Conservation (phyloP, 92 coral and sea anemone species). For the Plumapathes pennacea region DNA sequence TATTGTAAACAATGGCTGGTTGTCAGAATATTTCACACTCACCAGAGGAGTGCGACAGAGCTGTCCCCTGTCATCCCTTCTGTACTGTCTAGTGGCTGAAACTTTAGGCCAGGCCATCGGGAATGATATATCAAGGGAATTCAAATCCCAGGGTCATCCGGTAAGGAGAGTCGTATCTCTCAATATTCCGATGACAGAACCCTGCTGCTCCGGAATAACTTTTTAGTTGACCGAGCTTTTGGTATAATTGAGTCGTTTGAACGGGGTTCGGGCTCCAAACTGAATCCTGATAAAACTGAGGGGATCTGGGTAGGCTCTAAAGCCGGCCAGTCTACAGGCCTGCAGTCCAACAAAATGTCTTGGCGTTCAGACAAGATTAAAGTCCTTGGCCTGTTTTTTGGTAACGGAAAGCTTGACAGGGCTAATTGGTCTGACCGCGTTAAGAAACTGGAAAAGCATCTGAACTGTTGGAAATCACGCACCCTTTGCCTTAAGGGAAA, state of each 20-base stretch:
- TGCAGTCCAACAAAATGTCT: constrained; percentile 19
- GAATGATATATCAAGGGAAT: constrained; percentile 19
- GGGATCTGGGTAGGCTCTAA: constrained; percentile 40
- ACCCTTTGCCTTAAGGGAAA: constrained; percentile 17
- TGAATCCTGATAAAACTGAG: constrained; percentile 25
- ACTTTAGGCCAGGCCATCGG: constrained; percentile 14
- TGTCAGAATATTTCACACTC: no score
- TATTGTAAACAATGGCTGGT: constrained; percentile 31
- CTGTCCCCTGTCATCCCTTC: constrained; percentile 27
- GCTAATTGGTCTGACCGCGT: constrained; percentile 17
- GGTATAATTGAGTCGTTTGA: constrained; percentile 1
- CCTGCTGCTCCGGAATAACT: constrained; percentile 3
- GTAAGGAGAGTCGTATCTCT: not conserved
- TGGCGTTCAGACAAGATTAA: constrained; percentile 39
- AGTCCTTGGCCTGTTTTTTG: constrained; percentile 24
- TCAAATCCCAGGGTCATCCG: not conserved
- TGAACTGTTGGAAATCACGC: constrained; percentile 10
- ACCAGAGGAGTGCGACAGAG: constrained; percentile 35
- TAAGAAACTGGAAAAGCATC: constrained; percentile 11
- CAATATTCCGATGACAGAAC: constrained; percentile 37
- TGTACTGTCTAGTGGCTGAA: constrained; percentile 24
- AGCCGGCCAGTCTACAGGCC: constrained; percentile 25
- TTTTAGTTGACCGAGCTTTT: constrained; percentile 3
- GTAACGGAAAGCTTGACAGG: constrained; percentile 5
- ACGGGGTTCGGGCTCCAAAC: constrained; percentile 24